Evolutionary conservation across 2,888 invertebrate genomes (phyloP), one percentile per base, ranked within the genome.

Genomic region (Drosophila algonquin): DNA sequence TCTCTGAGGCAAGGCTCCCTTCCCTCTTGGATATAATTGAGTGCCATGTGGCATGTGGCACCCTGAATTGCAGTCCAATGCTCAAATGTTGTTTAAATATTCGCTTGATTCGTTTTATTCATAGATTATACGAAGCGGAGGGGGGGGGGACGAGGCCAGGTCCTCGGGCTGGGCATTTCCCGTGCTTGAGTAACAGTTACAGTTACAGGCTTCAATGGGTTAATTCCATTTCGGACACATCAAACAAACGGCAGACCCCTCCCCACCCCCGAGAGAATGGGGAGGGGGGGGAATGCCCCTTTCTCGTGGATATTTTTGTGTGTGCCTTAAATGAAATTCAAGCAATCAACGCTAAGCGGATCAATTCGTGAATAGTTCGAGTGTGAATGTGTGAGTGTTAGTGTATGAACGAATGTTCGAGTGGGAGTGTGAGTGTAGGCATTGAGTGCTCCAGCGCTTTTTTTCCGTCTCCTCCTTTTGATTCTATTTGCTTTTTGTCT

Each of bases 291-390:
- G 57, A 50, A 51, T 40, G 40, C 7, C 40, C n/a, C 40, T 40
- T 40, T 21, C 24, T 47, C 14, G 35, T 58, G 30, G 52, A 65
- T 56, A 73, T 32, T 46, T 70, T 68, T 54, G 40, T 40, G 35
- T 40, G 14, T 61, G 58, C 69, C 61, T 63, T 65, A 71, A 85
- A 73, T 77, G 75, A 79, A 84, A 74, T 81, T 79, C 80, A 72
- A 84, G 83, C 83, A 83, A 84, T 83, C 83, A 83, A 78, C 81
- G 68, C 67, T 87, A 86, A 86, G 87, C 85, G 87, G 85, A 85
- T 85, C 83, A 85, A 78, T 82, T 76, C 68, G 60, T 76, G 77
- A 80, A 75, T 57, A 76, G 79, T 65, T 50, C 58, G 59, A 58
- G 60, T 67, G 68, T 56, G 64, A 63, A 71, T 68, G 69, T 64